Evolutionary conservation across 1,140 invertebrate genomes (phyloP).

Genomic region (Drosophila seguyi): DNA sequence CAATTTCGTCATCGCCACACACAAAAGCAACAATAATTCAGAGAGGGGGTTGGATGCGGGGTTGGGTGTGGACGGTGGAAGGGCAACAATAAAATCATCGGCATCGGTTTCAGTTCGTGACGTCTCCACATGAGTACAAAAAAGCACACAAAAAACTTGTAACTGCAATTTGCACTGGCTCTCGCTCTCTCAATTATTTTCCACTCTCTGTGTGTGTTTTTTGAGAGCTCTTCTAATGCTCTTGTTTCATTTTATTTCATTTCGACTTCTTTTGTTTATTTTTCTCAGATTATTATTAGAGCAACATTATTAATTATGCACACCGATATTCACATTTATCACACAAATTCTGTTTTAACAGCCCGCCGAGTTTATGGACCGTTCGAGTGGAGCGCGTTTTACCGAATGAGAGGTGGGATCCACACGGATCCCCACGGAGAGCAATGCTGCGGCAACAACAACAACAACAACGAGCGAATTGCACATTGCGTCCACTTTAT

Average conservation of each 20-base stretch:
- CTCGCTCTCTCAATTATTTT: background rate
- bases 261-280: slow-evolving; percentile 30
- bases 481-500: slow-evolving; percentile 69
- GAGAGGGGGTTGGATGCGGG: slow-evolving; percentile 24
- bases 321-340: slow-evolving; percentile 46
- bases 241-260: slow-evolving; percentile 36
- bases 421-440: slow-evolving; percentile 11
- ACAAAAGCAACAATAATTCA: slow-evolving; percentile 33
- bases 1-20: slow-evolving; percentile 71
- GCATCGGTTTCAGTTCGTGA: slow-evolving; percentile 58
- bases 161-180: slow-evolving; percentile 60
- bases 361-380: slow-evolving; percentile 20
- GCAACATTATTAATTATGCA: slow-evolving; percentile 37
- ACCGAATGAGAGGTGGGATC: slow-evolving; percentile 25
- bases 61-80: slow-evolving; percentile 22
- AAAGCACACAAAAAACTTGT: slow-evolving; percentile 39
- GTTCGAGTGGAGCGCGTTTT: slow-evolving; percentile 34
- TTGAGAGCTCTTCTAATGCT: slow-evolving; percentile 11
- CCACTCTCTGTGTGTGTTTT: slow-evolving; percentile 1
- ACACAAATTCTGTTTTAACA: slow-evolving; percentile 28
- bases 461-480: slow-evolving; percentile 25
- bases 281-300: slow-evolving; percentile 27
- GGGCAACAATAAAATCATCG: slow-evolving; percentile 24
- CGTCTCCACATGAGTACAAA: slow-evolving; percentile 40
- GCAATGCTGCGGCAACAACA: slow-evolving; percentile 24